Evolutionary conservation across 1,140 invertebrate genomes (phyloP).

Genomic region (Phenacoccus solenopsis): DNA sequence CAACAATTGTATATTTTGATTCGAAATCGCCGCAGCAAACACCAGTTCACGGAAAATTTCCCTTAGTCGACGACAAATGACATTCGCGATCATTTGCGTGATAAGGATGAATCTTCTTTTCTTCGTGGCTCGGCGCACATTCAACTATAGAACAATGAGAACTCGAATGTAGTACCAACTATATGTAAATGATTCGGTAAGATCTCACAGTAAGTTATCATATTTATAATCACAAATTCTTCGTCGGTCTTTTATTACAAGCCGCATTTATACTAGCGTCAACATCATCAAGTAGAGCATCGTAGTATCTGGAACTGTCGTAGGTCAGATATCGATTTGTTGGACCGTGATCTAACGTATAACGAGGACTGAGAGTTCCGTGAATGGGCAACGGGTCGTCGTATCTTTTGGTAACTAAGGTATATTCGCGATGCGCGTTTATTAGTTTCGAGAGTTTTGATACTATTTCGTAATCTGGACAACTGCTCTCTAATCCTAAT

Average conservation of each 20-base stretch:
- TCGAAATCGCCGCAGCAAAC: no score
- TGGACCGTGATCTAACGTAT: slow-evolving; percentile 27
- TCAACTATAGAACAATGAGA: no score
- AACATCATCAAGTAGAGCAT: slow-evolving; percentile 29
- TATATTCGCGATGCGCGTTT: slow-evolving; percentile 62
- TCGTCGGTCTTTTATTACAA: slow-evolving; percentile 29
- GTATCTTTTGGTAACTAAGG: slow-evolving; percentile 51
- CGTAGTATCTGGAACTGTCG: slow-evolving; percentile 16
- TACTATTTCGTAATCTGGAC: slow-evolving; percentile 62
- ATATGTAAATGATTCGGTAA: no score
- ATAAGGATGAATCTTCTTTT: no score
- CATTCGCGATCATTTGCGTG: no score
- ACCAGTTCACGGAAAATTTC: no score
- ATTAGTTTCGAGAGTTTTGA: slow-evolving; percentile 59
- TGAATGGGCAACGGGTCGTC: slow-evolving; percentile 24
- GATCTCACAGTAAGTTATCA: no score
- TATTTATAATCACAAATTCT: slow-evolving; percentile 17
- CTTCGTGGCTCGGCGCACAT: no score
- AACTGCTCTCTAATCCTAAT: slow-evolving; percentile 49
- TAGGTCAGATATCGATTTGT: neutral
- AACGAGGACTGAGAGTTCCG: neutral
- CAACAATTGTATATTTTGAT: no score
- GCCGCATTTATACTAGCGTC: slow-evolving; percentile 29
- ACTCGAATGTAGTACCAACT: no score
- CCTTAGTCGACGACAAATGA: no score